Evolutionary conservation across 2,888 invertebrate species (phyloP), one percentile per base, ranked within the genome.

Genomic region (Helleia helle): DNA sequence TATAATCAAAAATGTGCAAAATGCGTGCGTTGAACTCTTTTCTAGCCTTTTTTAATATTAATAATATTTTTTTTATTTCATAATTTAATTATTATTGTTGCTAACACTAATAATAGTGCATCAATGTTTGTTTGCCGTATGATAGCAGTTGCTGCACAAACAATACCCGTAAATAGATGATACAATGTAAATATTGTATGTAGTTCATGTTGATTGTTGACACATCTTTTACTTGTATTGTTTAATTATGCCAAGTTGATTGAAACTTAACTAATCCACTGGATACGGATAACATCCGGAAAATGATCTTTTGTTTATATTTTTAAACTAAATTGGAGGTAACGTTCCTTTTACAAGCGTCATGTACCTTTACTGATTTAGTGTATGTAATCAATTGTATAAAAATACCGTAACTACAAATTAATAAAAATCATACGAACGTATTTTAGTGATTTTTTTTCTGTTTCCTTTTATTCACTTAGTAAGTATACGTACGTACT

Each of bases 11-110:
- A 38, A 36, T 13, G 31, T 30, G 29, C 36, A 28, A 28, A 30
- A 42, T 45, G 41, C 58, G 63, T 73, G 75, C 80, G 80, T 80
- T 80, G 75, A 80, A 68, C 71, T 80, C 80, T 80, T 80, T 77
- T 71, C 48, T 53, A 55, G 49, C 54, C 49, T 54, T 58, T 52
- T 38, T 41, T 38, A 38, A 34, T 36, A 43, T 31, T 11, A 2
- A 27, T 1, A 27, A 29, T n/a, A n/a, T 7, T 2, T 29, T 29
- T 29, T 29, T 8, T 11, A 26, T 17, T 17, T 14, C 34, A 2
- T 24, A 36, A 36, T 15, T 11, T 11, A 28, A 9, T 22, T 22
- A 22, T 22, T 7, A 22, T 22, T 22, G 2, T 5, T 22, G 22
- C 2, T 22, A n/a, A 4, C 8, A 22, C 5, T 22, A 22, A 22